Conservation (phyloP, 2,113 vertebrate species). For the Hippocampus guttulatus region DNA sequence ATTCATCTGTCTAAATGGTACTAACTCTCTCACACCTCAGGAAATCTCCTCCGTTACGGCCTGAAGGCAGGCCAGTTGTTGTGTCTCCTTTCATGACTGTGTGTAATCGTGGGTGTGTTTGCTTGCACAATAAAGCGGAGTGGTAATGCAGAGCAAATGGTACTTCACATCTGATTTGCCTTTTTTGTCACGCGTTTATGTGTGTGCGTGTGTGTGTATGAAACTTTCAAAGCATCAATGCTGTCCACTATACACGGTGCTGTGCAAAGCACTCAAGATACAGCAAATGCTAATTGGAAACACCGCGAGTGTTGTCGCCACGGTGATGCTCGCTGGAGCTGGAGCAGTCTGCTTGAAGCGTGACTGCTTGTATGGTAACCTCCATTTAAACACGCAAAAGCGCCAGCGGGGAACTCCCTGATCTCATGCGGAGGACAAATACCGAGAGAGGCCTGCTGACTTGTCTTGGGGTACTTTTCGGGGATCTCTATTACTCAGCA, state of each 20-base stretch:
- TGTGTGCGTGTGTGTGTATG: not conserved
- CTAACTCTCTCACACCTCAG: constrained; percentile 44
- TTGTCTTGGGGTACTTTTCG: constrained; percentile 9
- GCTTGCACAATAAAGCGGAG: constrained; percentile 33
- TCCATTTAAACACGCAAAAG: constrained; percentile 43
- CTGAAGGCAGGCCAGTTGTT: constrained; percentile 10
- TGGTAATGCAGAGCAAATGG: constrained; percentile 44
- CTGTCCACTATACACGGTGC: constrained; percentile 12
- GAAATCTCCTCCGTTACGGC: constrained; percentile 55
- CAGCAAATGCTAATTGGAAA: constrained; percentile 53
- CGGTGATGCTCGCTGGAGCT: constrained; percentile 33
- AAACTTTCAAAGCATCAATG: constrained; percentile 4
- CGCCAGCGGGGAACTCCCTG: constrained; percentile 38
- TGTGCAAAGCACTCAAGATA: constrained; percentile 22
- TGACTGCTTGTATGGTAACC: constrained; percentile 38
- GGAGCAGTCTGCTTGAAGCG: constrained; percentile 24
- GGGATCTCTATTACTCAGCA: constrained; percentile 5
- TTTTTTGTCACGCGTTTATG: constrained; percentile 5
- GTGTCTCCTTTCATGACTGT: not conserved
- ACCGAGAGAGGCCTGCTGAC: not conserved
- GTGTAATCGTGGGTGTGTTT: constrained; percentile 9
- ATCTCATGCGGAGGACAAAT: constrained; percentile 32
- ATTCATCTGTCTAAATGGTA: constrained; percentile 56
- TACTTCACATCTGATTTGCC: constrained; percentile 41
- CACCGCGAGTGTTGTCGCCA: constrained; percentile 45